phyloP scores from a whole-genome alignment of 92 coral and sea anemone species.

The Paramuricea clavata region DNA sequence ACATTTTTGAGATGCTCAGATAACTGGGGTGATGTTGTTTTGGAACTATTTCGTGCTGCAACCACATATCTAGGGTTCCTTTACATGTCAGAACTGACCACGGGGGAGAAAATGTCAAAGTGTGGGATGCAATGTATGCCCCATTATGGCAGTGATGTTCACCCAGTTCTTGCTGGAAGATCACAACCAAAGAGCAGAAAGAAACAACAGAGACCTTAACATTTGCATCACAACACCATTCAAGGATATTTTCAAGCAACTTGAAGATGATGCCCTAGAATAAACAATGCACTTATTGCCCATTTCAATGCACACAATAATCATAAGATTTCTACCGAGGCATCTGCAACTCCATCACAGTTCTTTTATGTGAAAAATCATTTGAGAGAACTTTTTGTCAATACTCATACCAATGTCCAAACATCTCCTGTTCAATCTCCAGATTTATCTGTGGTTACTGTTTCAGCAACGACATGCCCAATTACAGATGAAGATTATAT shows the following conservation, averaged over 20 bases:
- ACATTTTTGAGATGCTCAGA: conserved; percentile 44
- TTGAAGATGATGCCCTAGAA: conserved; percentile 3
- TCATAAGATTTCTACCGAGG: conserved; percentile 17
- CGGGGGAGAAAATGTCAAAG: conserved; percentile 64
- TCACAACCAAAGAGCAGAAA: conserved; percentile 12
- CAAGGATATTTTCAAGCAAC: neutral
- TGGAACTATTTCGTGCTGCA: conserved; percentile 43
- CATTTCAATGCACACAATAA: conserved; percentile 12
- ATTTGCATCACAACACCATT: conserved; percentile 19
- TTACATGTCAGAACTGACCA: conserved; percentile 49
- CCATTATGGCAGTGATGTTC: conserved; percentile 2
- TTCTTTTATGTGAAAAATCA: neutral
- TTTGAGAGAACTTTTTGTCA: neutral
- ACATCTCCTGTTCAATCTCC: neutral
- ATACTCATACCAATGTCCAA: neutral
- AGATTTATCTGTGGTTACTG: conserved; percentile 5
- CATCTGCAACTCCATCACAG: conserved; percentile 16
- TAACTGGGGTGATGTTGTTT: conserved; percentile 50
- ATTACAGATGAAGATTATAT: neutral
- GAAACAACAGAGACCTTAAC: conserved; percentile 18
- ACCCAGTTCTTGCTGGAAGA: conserved; percentile 10
- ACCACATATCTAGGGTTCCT: conserved; percentile 59
- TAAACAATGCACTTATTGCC: neutral
- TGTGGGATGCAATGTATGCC: conserved; percentile 52
- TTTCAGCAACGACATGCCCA: conserved; percentile 7